Conservation (phyloP, 1,140 invertebrate species). For the Heliconius melpomene region DNA sequence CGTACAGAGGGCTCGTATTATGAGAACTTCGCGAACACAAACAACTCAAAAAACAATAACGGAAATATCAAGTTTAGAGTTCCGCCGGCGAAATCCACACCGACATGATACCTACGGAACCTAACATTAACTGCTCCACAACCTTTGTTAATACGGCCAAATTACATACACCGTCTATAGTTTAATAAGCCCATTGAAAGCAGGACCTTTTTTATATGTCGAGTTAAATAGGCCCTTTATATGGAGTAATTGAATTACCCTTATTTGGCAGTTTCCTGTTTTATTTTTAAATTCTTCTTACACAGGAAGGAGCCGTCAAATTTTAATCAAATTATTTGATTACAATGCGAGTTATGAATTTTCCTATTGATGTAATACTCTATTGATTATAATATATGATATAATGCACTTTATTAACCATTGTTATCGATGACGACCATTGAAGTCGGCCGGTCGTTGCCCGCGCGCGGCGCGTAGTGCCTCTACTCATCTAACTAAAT, state of each 20-base stretch:
- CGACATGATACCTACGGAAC: constrained; percentile 70
- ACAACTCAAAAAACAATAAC: constrained; percentile 40
- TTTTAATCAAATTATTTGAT: constrained; percentile 75
- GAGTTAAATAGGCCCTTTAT: constrained; percentile 44
- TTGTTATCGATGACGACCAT: constrained; percentile 14
- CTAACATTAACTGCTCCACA: constrained; percentile 51
- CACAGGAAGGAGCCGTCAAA: constrained; percentile 74
- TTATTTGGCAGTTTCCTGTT: constrained; percentile 64
- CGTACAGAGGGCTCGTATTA: background rate
- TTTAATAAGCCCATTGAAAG: constrained; percentile 19
- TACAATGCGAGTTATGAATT: constrained; percentile 70
- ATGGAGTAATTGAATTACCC: constrained; percentile 69
- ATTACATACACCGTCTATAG: constrained; percentile 37
- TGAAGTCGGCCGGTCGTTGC: background rate
- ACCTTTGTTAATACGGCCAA: constrained; percentile 46
- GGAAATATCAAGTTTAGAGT: constrained; percentile 73
- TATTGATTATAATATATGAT: constrained; percentile 54
- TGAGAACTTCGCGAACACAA: constrained; percentile 28
- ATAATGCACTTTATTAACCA: constrained; percentile 34
- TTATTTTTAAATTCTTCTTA: constrained; percentile 54
- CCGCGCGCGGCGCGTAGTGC: no score
- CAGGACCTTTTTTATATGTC: constrained; percentile 33
- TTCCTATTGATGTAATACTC: constrained; percentile 39
- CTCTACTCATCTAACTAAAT: no score
- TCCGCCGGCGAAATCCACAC: constrained; percentile 67